A percentile compares a stretch with the other conserved stretches of the same genome.
Conservation (phyloP, 1,140 invertebrate genomes). For the Ridgeia piscesae region DNA sequence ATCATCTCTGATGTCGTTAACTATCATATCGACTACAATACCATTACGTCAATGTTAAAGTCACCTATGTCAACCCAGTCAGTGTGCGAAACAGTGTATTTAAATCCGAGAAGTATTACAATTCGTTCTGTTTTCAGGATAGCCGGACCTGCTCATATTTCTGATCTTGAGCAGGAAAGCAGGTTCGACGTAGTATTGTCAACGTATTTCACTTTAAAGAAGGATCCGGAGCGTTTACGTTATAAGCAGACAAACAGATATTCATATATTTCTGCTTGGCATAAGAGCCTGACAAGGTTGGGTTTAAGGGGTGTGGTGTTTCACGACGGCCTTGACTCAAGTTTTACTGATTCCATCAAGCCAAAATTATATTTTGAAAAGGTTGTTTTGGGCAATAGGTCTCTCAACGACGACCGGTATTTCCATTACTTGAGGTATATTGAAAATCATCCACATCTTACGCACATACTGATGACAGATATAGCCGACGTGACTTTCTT, state of each 20-base stretch:
- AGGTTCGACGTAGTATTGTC: not conserved
- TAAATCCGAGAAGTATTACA: no score
- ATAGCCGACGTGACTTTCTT: not conserved
- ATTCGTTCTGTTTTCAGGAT: no score
- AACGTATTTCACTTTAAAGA: not conserved
- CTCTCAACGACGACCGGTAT: not conserved
- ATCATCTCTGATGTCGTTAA: no score
- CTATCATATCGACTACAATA: no score
- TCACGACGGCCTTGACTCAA: slow-evolving; percentile 9
- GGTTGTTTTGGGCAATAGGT: not conserved
- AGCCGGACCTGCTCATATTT: no score
- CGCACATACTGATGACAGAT: not conserved
- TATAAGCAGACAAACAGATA: not conserved
- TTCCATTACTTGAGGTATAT: not conserved
- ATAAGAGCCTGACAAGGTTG: not conserved
- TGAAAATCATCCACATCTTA: not conserved
- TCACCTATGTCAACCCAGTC: no score
- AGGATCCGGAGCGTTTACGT: not conserved
- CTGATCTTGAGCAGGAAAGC: not conserved
- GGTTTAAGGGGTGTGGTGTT: not conserved
- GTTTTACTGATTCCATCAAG: not conserved
- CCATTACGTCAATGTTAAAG: no score
- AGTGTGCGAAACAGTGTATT: no score
- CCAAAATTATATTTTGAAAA: not conserved
- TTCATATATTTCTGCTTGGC: not conserved